A percentile compares a stretch with the other conserved stretches of the same genome.
Evolutionary conservation across 2,888 invertebrate genomes (phyloP).

Genomic region (Eristalis intricaria): DNA sequence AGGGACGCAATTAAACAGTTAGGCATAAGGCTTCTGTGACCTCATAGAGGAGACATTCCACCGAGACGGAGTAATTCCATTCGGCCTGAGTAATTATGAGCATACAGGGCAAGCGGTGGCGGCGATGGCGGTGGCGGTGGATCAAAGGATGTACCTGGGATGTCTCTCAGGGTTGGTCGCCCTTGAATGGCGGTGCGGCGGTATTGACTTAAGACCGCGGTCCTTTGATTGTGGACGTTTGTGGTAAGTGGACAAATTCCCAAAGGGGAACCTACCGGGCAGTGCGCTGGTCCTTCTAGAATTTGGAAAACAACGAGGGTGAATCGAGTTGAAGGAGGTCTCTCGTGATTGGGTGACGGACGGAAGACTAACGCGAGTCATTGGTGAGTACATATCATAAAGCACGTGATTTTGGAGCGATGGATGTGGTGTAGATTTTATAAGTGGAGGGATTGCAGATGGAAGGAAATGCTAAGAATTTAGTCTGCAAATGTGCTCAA

Average conservation of each 20-base stretch:
- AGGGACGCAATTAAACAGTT: conserved; percentile 67
- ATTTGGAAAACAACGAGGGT: conserved; percentile 27
- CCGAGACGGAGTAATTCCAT: conserved; percentile 48
- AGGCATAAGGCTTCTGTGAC: conserved; percentile 37
- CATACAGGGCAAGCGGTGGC: conserved; percentile 7
- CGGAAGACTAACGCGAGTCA: background rate
- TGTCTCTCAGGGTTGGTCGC: conserved; percentile 15
- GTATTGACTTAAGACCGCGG: conserved; percentile 25
- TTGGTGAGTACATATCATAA: background rate
- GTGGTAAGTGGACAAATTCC: conserved; percentile 41
- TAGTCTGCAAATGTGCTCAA: too few relatives aligned
- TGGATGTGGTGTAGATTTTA: background rate
- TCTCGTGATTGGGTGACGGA: background rate
- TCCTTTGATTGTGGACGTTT: conserved; percentile 44
- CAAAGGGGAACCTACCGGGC: conserved; percentile 34
- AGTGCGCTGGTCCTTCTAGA: conserved; percentile 41
- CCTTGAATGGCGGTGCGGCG: conserved; percentile 22
- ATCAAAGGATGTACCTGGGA: conserved; percentile 50
- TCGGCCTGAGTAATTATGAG: conserved; percentile 69
- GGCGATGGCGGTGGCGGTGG: conserved; percentile 32
- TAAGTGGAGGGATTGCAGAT: too few relatives aligned
- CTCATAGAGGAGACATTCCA: conserved; percentile 51
- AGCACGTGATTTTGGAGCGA: background rate
- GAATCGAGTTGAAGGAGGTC: background rate
- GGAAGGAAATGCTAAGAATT: too few relatives aligned